phyloP scores from a whole-genome alignment of 2,113 vertebrate genomes.

The Ciconia maguari region DNA sequence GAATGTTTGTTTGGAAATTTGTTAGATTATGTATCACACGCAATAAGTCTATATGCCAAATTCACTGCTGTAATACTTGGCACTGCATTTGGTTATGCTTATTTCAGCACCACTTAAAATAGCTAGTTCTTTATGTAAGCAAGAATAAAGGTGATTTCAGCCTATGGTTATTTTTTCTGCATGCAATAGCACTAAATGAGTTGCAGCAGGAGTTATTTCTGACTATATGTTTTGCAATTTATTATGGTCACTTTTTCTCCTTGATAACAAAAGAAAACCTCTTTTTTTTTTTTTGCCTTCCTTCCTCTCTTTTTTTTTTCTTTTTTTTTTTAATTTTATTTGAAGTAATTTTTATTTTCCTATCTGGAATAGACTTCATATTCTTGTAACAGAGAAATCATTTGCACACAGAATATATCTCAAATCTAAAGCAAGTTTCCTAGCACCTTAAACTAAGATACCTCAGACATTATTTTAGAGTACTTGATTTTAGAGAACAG shows the following conservation, averaged over 20 bases:
- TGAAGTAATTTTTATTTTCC: neutral
- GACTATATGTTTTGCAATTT: neutral
- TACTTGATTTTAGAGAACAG: neutral
- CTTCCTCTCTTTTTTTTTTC: neutral
- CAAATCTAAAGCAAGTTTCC: neutral
- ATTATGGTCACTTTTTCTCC: neutral
- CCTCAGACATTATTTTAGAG: neutral
- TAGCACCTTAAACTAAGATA: neutral
- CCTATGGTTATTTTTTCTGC: neutral
- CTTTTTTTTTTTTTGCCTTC: fast-evolving
- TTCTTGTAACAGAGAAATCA: neutral
- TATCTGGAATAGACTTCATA: neutral
- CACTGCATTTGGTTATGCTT: slow-evolving; percentile 25
- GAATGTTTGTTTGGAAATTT: slow-evolving; percentile 87
- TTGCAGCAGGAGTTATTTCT: slow-evolving; percentile 1
- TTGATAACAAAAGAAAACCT: neutral
- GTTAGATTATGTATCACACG: slow-evolving; percentile 79
- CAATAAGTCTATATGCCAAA: slow-evolving; percentile 72
- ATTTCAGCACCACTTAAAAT: slow-evolving; percentile 63
- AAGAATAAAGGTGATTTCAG: slow-evolving; percentile 45
- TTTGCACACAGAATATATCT: neutral
- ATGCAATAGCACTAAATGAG: neutral
- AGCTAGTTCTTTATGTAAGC: slow-evolving; percentile 34
- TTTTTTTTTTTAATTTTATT: no score
- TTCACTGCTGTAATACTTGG: slow-evolving; percentile 67